These are phyloP conservation scores for Anguilla japonica DNA, from an alignment of 2,113 vertebrate species.

Conservation along the genomic window DNA sequence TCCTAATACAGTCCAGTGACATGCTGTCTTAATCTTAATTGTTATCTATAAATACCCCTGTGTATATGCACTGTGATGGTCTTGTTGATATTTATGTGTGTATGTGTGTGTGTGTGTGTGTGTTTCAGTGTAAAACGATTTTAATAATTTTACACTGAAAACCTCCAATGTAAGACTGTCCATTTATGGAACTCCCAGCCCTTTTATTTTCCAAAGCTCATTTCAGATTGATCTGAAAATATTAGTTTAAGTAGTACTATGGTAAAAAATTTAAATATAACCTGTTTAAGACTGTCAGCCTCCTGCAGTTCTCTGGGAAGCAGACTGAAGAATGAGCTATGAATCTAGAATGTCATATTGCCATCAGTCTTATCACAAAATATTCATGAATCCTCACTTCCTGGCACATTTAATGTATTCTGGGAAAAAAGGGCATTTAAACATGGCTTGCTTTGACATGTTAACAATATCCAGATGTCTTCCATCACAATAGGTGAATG, in stretches of 20 bases:
- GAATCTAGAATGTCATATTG: not conserved
- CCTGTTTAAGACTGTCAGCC: not conserved
- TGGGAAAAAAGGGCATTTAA: not conserved
- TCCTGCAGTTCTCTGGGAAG: not conserved
- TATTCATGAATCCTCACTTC: not conserved
- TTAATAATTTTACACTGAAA: too few relatives aligned
- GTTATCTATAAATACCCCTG: too few relatives aligned
- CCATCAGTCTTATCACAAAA: slow-evolving; percentile 2
- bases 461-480: not conserved
- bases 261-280: not conserved
- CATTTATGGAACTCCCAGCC: too few relatives aligned
- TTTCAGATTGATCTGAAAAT: not conserved
- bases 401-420: not conserved
- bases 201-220: too few relatives aligned
- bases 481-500: not conserved
- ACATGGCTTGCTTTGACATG: not conserved
- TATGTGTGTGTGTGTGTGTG: not conserved
- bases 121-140: too few relatives aligned
- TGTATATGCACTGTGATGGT: not conserved
- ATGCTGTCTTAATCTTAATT: not conserved
- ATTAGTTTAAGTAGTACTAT: not conserved
- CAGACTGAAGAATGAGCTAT: not conserved
- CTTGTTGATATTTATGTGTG: not conserved
- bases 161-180: too few relatives aligned
- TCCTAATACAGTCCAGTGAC: not conserved